These are phyloP conservation scores for Atherinomorus stipes DNA, from an alignment of 2,113 vertebrate genomes.

Conservation along the genomic window DNA sequence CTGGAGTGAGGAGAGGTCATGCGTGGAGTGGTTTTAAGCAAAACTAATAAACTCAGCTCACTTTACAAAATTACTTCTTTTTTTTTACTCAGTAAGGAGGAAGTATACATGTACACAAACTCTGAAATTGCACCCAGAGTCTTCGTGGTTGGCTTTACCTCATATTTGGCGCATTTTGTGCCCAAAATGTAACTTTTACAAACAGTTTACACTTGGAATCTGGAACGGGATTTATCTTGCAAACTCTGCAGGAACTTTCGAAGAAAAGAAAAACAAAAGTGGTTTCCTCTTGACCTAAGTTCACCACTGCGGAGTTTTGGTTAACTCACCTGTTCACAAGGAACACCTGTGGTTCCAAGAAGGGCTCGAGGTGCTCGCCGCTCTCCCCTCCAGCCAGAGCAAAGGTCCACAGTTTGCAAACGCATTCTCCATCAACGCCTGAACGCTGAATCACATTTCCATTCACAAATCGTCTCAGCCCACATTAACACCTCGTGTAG, in stretches of 20 bases:
- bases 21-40: neutral
- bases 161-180: neutral
- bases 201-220: neutral
- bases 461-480: neutral
- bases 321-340: constrained; percentile 48
- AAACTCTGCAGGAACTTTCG: neutral
- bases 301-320: too few relatives aligned
- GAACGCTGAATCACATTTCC: constrained; percentile 12
- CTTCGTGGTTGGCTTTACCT: neutral
- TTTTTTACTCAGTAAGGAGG: neutral
- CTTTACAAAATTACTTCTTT: neutral
- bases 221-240: neutral
- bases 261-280: neutral
- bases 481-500: neutral
- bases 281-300: too few relatives aligned
- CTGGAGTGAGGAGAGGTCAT: neutral
- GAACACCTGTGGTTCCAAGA: constrained; percentile 72
- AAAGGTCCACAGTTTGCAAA: constrained; percentile 38
- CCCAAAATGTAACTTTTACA: neutral
- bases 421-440: constrained; percentile 44
- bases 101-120: too few relatives aligned
- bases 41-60: neutral
- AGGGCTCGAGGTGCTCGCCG: constrained; percentile 25
- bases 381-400: constrained; percentile 62
- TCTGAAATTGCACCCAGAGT: neutral